A percentile compares a stretch with the other conserved stretches of the same genome.
These are phyloP conservation scores for Orientallactaga sibirica DNA, from an alignment of 2,797 vertebrate genomes.

Conservation along the genomic window DNA sequence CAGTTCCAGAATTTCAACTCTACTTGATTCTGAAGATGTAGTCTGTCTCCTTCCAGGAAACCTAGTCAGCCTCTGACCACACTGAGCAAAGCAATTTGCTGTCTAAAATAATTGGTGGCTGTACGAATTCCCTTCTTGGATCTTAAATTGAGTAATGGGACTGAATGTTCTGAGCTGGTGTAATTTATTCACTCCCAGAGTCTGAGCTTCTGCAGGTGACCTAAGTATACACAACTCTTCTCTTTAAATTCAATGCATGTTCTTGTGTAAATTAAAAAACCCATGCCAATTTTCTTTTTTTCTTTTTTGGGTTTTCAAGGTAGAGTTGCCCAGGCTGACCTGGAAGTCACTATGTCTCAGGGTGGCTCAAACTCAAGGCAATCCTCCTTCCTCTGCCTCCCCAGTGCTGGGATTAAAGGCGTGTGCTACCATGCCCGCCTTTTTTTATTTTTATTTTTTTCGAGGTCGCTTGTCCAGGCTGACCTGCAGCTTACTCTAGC, in stretches of 20 bases:
- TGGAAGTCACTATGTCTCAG: too few relatives aligned
- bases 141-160: not conserved
- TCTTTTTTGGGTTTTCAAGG: too few relatives aligned
- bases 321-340: too few relatives aligned
- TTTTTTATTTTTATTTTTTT: too few relatives aligned
- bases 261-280: not conserved
- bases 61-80: not conserved
- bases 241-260: not conserved
- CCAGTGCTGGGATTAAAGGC: too few relatives aligned
- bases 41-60: not conserved
- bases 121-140: not conserved
- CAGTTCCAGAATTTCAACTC: not conserved
- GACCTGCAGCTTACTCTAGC: too few relatives aligned
- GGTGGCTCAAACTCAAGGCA: too few relatives aligned
- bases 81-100: not conserved
- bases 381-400: too few relatives aligned
- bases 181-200: not conserved
- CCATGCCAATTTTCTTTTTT: not conserved
- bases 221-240: too few relatives aligned
- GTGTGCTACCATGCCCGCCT: too few relatives aligned
- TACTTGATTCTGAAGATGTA: not conserved
- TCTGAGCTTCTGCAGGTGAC: not conserved
- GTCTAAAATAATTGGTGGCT: not conserved
- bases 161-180: not conserved
- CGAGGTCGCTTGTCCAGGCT: too few relatives aligned